Evolutionary conservation across 2,888 invertebrate genomes (phyloP), one percentile per base, ranked within the genome.

Genomic region (Tridacna gigas): DNA sequence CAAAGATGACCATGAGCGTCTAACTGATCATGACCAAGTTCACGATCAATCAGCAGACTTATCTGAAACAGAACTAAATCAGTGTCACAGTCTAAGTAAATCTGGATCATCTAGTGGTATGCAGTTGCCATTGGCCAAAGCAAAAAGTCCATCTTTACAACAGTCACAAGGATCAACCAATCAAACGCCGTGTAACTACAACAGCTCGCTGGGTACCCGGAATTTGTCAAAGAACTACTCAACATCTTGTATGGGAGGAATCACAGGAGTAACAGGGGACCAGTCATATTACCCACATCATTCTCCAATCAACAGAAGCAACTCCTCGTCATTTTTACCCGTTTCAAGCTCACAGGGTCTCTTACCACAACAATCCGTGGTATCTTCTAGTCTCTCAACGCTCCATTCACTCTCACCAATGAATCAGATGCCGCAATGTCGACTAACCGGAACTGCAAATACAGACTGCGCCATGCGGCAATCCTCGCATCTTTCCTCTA

Each of bases 211-310:
- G n/a, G 69, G 80, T 37, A 71, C 60, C 60, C 86, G 88, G 65
- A 86, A 75, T 63, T 74, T 84, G 71, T 83, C 48, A 20, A 89
- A 87, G 79, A 82, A 88, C 7, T 91, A 91, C 75, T 84, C 89
- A 13, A 87, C 89, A 28, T 86, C 89, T 7, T 90, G 91, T 79
- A 90, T 91, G 86, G 90, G 88, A 0, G 86, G 88, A n/a, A 22
- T 80, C 2, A 73, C 25, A 51, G 86, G 83, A 12, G 79, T 80
- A 13, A 73, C 51, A 22, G 75, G 84, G 37, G 91, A 91, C 18
- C 92, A 93, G 80, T 65, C 77, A 9, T 93, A 93, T 83, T 94
- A 93, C 80, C 92, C 93, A 5, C 93, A 93, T 80, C 93, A 93
- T 79, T 88, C 92, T 20, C 84, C 91, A 25, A 84, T 90, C 45